A percentile compares a stretch with the other conserved stretches of the same genome.
These are phyloP conservation scores for Ariopsis seemanni DNA, from an alignment of 2,113 vertebrate genomes.

Conservation along the genomic window DNA sequence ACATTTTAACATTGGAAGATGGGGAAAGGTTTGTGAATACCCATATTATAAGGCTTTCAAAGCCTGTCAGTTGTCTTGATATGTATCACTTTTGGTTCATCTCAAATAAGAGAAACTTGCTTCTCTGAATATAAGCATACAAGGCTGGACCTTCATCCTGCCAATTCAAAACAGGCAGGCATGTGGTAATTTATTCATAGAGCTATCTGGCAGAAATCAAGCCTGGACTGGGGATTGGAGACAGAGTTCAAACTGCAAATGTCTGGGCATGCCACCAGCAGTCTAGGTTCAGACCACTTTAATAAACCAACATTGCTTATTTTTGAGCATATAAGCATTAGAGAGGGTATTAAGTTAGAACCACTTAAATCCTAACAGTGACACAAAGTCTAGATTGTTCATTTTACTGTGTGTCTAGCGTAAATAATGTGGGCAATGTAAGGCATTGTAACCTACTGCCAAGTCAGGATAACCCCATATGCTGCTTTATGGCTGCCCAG, in stretches of 20 bases:
- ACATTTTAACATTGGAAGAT: not conserved
- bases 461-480: conserved; percentile 69
- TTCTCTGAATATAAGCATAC: conserved; percentile 21
- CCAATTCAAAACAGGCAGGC: conserved; percentile 36
- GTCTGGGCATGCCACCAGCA: conserved; percentile 13
- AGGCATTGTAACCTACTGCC: conserved; percentile 66
- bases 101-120: conserved; percentile 16
- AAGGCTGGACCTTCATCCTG: conserved; percentile 16
- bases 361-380: conserved; percentile 6
- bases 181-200: conserved; percentile 54
- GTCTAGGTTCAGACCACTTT: conserved; percentile 16
- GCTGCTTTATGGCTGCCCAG: conserved; percentile 61
- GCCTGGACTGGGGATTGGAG: conserved; percentile 32
- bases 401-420: conserved; percentile 46
- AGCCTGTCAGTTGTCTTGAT: conserved; percentile 10
- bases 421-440: conserved; percentile 62
- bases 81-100: not conserved
- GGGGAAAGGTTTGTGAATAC: not conserved
- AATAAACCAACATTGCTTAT: conserved; percentile 16
- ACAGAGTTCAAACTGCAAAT: conserved; percentile 17
- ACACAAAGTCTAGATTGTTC: conserved; percentile 23
- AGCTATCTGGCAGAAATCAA: conserved; percentile 57
- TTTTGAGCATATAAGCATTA: not conserved
- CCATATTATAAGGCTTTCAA: not conserved
- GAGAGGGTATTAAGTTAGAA: conserved; percentile 12